Base-by-base conservation (phyloP, 2,888 invertebrate genomes). In the Plutella xylostella region DNA sequence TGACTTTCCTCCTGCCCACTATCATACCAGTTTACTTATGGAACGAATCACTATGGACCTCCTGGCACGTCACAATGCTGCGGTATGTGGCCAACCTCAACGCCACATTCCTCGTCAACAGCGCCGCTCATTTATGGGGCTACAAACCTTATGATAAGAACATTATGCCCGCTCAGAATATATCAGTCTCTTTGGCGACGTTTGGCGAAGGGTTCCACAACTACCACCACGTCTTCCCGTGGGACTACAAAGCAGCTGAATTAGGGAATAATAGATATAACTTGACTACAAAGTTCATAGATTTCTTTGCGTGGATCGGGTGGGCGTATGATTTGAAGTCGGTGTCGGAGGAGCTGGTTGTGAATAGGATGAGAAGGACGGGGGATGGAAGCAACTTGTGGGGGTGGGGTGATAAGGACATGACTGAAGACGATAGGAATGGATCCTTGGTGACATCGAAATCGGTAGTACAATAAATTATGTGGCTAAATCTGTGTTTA, bases 41-140 rank as follows among this genome's bases (percentile, higher is more conserved):
- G 89, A 83, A 77, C 1, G 91, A 91, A 61, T 73, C 57, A 2
- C 67, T 73, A 43, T 55, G 28, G 28, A 69, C 63, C 51, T 65
- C 82, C 1, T 84, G 74, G 73, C 74, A 77, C 46, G 56, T 78
- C 4, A 58, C 63, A 4, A 74, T 85, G 42, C 58, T 89, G 7
- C 78, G 90, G 30, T 89, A 88, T 60, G 65, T 76, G 11, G 53
- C 83, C 42, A 82, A 79, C 5, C 76, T 90, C 14, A 87, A 91
- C 60, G 71, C 77, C 48, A 89, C 89, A 0, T 90, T 89, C 85
- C 65, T 87, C n/a, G 87, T 90, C 1, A 90, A 90, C 69, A 88
- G 88, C 52, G 85, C 82, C 3, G 89, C 89, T 12, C 90, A 90
- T 60, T 58, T 71, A 21, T 84, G 69, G 68, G 84, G 84, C 1